These are phyloP conservation scores for Calidris pygmaea DNA, from an alignment of 2,113 vertebrate genomes.

Conservation along the genomic window DNA sequence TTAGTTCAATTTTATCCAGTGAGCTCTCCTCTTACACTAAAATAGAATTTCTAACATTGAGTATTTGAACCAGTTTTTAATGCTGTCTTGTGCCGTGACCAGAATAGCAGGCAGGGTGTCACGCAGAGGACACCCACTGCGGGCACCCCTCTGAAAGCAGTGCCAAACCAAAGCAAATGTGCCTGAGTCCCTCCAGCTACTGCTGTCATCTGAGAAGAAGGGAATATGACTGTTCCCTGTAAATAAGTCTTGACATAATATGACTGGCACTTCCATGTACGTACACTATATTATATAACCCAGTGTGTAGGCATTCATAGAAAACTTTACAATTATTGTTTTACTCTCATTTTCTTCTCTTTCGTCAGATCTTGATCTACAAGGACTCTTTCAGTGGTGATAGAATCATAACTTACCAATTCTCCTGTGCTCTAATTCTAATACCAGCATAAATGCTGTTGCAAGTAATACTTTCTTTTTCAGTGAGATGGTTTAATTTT, in stretches of 20 bases:
- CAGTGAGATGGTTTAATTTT: background rate
- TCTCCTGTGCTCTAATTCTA: conserved; percentile 6
- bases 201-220: conserved; percentile 22
- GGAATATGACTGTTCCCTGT: background rate
- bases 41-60: background rate
- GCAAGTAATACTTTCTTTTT: background rate
- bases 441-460: background rate
- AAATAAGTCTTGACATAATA: conserved; percentile 52
- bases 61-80: conserved; percentile 16
- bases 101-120: conserved; percentile 53
- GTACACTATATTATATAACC: background rate
- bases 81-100: background rate
- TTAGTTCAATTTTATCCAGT: background rate
- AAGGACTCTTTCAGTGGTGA: background rate
- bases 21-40: background rate
- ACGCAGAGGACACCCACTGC: conserved; percentile 34
- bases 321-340: conserved; percentile 6
- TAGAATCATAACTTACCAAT: background rate
- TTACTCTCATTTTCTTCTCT: background rate
- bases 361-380: background rate
- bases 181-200: conserved; percentile 35
- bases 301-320: conserved; percentile 5
- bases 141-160: conserved; percentile 13
- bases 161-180: conserved; percentile 16
- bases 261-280: background rate